phyloP scores from a whole-genome alignment of 1,140 invertebrate species.

The Trinorchestia longiramus region DNA sequence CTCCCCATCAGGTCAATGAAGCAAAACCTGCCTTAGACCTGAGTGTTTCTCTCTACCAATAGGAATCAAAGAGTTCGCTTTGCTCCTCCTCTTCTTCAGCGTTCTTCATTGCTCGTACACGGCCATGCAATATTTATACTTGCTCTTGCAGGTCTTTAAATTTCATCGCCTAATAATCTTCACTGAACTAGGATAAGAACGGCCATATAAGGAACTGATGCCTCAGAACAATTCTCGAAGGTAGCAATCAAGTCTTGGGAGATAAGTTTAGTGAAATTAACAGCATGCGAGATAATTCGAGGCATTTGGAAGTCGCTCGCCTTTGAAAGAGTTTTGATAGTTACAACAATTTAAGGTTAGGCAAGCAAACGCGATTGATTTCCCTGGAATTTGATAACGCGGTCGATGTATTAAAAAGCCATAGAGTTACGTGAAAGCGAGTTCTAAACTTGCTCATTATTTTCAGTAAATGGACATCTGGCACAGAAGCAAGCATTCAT shows the following conservation, averaged over 20 bases:
- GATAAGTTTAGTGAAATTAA: slow-evolving; percentile 12
- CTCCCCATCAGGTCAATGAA: not conserved
- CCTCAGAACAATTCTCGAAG: not conserved
- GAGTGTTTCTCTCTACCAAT: not conserved
- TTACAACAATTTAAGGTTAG: not conserved
- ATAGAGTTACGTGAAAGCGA: not conserved
- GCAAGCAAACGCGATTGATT: not conserved
- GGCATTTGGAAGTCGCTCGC: not conserved
- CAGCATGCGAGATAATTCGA: not conserved
- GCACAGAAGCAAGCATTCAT: not conserved
- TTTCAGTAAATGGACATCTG: not conserved
- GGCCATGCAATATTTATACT: slow-evolving; percentile 35
- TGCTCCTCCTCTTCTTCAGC: not conserved
- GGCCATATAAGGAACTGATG: slow-evolving; percentile 6
- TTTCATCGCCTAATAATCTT: slow-evolving; percentile 42
- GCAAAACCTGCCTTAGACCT: not conserved
- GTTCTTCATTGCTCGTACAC: not conserved
- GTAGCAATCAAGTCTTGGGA: not conserved
- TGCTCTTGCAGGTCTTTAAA: slow-evolving; percentile 31
- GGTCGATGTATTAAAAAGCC: not conserved
- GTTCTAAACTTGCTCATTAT: not conserved
- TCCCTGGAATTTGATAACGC: not conserved
- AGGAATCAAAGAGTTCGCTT: not conserved
- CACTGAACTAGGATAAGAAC: slow-evolving; percentile 7
- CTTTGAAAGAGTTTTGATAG: not conserved